phyloP scores from a whole-genome alignment of 23 tunicate genomes.

The Halocynthia roretzi region DNA sequence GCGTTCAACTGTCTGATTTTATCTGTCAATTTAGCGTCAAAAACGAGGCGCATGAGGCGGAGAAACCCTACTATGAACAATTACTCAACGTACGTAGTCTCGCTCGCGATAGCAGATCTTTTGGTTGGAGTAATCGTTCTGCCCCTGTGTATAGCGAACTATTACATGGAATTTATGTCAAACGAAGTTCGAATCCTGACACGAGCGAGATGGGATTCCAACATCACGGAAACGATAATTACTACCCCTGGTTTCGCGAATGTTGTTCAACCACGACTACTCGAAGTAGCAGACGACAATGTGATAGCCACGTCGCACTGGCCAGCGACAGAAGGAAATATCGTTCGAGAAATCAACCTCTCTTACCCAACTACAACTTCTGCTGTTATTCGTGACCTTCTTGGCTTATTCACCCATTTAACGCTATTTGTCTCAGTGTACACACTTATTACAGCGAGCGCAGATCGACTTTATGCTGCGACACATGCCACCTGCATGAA shows the following conservation, averaged over 20 bases:
- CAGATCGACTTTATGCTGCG: conserved; percentile 77
- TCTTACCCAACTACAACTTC: background rate
- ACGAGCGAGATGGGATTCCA: background rate
- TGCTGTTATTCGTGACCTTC: background rate
- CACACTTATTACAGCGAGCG: conserved; percentile 78
- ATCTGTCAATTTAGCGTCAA: conserved; percentile 39
- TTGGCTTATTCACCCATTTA: conserved; percentile 19
- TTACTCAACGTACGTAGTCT: conserved; percentile 74
- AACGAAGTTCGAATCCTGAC: background rate
- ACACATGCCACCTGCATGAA: conserved; percentile 35
- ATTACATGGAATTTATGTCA: conserved; percentile 19
- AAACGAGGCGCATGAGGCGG: conserved; percentile 45
- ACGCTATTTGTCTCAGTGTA: conserved; percentile 65
- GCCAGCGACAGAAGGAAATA: background rate
- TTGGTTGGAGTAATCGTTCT: conserved; percentile 67
- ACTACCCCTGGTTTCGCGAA: no score
- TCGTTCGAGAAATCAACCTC: background rate
- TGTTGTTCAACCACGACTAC: background rate
- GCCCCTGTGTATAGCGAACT: conserved; percentile 34
- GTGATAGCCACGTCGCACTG: no score
- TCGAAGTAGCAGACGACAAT: background rate
- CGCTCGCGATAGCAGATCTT: conserved; percentile 73
- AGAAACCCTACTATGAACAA: conserved; percentile 88
- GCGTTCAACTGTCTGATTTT: conserved; percentile 42
- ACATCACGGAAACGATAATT: background rate